Conservation (phyloP, 2,113 vertebrate genomes). For the Hypanus sabinus region DNA sequence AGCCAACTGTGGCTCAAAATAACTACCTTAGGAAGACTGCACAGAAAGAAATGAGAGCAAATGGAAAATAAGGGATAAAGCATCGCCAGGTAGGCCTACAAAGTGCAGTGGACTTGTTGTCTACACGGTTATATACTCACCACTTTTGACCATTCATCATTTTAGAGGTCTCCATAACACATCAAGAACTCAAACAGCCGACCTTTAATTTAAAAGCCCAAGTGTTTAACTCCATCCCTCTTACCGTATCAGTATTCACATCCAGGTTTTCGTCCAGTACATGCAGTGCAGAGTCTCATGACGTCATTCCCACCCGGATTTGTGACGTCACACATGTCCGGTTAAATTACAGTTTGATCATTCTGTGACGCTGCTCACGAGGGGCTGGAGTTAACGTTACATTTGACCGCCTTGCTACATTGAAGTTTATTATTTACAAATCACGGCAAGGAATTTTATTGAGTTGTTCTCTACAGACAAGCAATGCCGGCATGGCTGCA, state of each 20-base stretch:
- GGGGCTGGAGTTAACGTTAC: not conserved
- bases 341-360: not conserved
- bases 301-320: not conserved
- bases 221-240: not conserved
- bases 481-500: too few relatives aligned
- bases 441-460: too few relatives aligned
- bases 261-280: not conserved
- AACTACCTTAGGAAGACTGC: not conserved
- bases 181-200: not conserved
- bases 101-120: too few relatives aligned
- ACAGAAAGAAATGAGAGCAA: not conserved
- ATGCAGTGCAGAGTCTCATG: not conserved
- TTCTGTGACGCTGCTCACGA: not conserved
- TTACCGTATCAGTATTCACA: not conserved
- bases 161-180: not conserved
- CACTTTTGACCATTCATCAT: not conserved
- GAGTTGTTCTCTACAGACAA: too few relatives aligned
- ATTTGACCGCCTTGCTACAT: too few relatives aligned
- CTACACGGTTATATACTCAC: not conserved
- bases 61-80: not conserved
- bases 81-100: too few relatives aligned
- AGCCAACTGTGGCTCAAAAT: not conserved
- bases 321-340: not conserved
- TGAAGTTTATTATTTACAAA: too few relatives aligned
- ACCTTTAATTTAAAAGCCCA: not conserved